Evolutionary conservation across 2,888 invertebrate genomes (phyloP).

Genomic region (Macaria notata): DNA sequence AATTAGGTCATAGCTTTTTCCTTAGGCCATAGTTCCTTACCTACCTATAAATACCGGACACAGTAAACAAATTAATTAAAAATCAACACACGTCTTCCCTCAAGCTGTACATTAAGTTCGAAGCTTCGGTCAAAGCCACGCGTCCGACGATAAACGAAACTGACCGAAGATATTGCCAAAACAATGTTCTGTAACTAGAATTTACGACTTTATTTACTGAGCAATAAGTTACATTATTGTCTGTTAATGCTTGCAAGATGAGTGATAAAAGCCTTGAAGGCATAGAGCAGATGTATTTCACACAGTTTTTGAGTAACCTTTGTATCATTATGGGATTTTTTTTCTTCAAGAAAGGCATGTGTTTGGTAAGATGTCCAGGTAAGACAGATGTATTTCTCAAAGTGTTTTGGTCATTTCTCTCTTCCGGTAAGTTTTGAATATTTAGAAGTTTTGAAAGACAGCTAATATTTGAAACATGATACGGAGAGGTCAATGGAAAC

Average conservation of each 20-base stretch:
- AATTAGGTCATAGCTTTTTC: too few relatives aligned
- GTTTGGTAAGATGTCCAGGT: constrained; percentile 64
- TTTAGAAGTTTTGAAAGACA: too few relatives aligned
- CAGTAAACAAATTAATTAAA: too few relatives aligned
- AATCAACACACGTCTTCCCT: constrained; percentile 47
- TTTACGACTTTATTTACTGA: constrained; percentile 11
- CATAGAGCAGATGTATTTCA: constrained; percentile 73
- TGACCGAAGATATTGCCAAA: constrained; percentile 57
- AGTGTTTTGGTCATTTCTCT: constrained; percentile 39
- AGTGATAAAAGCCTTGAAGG: constrained; percentile 35
- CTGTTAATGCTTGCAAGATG: constrained; percentile 16
- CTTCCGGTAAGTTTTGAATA: constrained; percentile 24
- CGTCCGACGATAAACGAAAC: constrained; percentile 57
- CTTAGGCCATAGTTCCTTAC: too few relatives aligned
- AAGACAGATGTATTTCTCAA: constrained; percentile 62
- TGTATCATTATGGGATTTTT: constrained; percentile 69
- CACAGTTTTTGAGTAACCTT: constrained; percentile 68
- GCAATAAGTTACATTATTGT: constrained; percentile 31
- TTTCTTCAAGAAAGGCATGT: constrained; percentile 72
- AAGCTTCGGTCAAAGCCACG: constrained; percentile 57
- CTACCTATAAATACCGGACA: too few relatives aligned
- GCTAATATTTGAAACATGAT: constrained; percentile 26
- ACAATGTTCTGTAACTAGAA: constrained; percentile 31
- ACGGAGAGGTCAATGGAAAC: constrained; percentile 21
- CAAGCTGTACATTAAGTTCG: constrained; percentile 37